Percentiles rank a stretch among this genome's conserved stretches.
phyloP scores from a whole-genome alignment of 2,797 vertebrate species.

The Gallinago stenura region DNA sequence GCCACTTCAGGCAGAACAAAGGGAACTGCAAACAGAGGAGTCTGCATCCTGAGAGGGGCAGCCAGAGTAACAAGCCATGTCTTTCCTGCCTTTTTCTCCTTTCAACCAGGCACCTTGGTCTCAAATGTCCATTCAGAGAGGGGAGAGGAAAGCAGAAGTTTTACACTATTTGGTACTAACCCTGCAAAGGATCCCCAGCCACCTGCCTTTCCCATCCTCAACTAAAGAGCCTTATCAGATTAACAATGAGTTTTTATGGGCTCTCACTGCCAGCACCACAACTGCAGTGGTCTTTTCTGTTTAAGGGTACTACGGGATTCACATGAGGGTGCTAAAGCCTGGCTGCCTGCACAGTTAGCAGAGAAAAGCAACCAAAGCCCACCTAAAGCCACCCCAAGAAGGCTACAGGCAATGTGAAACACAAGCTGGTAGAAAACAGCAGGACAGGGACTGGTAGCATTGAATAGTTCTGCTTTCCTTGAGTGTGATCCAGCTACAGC shows the following conservation, averaged over 20 bases:
- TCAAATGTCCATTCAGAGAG: background rate
- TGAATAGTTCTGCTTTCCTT: background rate
- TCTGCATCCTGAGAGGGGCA: background rate
- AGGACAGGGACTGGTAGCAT: background rate
- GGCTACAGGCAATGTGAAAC: background rate
- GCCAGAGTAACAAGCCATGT: background rate
- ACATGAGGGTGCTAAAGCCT: background rate
- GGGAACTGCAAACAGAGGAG: background rate
- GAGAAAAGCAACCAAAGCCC: background rate
- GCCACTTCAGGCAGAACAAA: background rate
- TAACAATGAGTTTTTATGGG: background rate
- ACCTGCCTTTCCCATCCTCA: background rate
- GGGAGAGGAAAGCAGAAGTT: background rate
- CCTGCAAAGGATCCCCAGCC: background rate
- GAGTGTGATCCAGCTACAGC: background rate
- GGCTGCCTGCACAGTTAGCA: background rate
- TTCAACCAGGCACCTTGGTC: background rate
- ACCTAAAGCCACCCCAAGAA: background rate
- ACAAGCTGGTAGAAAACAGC: background rate
- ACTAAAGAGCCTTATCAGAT: background rate
- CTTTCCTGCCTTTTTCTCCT: background rate
- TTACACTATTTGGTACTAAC: background rate
- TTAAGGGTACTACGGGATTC: background rate
- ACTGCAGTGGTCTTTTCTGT: background rate
- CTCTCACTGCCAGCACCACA: background rate